Percentiles rank a stretch among this genome's conserved stretches.
phyloP scores from a whole-genome alignment of 2,797 vertebrate species.

The Lagorchestes hirsutus region DNA sequence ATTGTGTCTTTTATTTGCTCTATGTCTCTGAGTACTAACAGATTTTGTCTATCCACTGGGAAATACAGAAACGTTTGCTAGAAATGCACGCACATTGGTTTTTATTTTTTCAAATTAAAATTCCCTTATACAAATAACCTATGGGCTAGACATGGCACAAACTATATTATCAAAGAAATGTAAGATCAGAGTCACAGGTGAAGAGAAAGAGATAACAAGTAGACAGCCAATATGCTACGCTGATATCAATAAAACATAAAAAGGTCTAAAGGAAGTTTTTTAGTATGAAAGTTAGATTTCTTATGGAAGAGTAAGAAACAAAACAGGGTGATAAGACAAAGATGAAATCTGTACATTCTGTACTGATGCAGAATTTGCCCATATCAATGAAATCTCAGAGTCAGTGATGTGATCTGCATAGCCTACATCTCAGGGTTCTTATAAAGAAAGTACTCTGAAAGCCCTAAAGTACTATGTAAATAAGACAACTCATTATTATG shows the following conservation, averaged over 20 bases:
- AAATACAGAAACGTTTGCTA: conserved; percentile 12
- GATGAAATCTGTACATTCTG: not conserved
- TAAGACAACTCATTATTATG: not conserved
- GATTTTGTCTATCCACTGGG: not conserved
- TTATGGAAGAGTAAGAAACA: not conserved
- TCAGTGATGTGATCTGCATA: not conserved
- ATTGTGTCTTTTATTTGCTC: not conserved
- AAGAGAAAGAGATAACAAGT: not conserved
- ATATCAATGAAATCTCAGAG: not conserved
- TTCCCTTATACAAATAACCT: not conserved
- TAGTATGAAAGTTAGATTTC: not conserved
- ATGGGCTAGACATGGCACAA: not conserved
- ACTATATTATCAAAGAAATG: not conserved
- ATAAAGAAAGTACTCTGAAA: not conserved
- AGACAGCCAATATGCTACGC: not conserved
- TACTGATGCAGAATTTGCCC: not conserved
- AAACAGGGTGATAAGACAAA: not conserved
- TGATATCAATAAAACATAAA: not conserved
- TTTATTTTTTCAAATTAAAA: conserved; percentile 32
- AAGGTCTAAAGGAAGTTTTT: not conserved
- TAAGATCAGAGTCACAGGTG: not conserved
- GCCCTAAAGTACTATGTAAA: not conserved
- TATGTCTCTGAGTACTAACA: not conserved
- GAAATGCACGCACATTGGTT: conserved; percentile 1
- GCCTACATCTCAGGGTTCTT: not conserved